These are phyloP conservation scores for Sphecodes monilicornis DNA, from an alignment of 2,888 invertebrate genomes.

Conservation along the genomic window DNA sequence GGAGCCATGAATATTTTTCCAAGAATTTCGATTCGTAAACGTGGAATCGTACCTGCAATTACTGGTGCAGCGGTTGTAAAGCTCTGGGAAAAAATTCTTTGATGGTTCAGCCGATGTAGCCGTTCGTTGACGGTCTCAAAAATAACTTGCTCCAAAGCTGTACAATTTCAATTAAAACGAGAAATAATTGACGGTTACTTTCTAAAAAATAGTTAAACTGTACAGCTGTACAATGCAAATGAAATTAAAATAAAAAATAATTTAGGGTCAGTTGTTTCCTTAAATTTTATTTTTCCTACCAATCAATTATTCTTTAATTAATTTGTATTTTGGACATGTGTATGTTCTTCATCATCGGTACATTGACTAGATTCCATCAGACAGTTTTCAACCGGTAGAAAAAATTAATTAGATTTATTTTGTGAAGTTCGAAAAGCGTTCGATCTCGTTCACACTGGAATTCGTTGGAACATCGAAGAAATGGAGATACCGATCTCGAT, in stretches of 20 bases:
- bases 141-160: background rate
- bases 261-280: background rate
- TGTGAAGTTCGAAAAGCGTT: background rate
- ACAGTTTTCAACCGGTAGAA: background rate
- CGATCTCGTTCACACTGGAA: constrained; percentile 3
- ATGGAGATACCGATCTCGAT: constrained; percentile 12
- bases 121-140: background rate
- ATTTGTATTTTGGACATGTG: background rate
- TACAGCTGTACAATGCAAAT: background rate
- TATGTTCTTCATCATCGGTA: background rate
- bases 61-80: background rate
- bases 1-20: background rate
- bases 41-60: background rate
- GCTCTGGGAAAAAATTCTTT: background rate
- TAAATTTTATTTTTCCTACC: background rate
- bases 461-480: background rate
- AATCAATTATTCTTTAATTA: background rate
- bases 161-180: background rate
- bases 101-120: background rate
- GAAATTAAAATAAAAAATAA: background rate
- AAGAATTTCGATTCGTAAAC: constrained; percentile 4
- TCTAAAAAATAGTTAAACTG: background rate
- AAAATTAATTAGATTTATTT: constrained; percentile 13
- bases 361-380: background rate
- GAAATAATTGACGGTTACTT: background rate